phyloP scores from a whole-genome alignment of 2,797 vertebrate genomes.

The Odontamblyopus rebecca region DNA sequence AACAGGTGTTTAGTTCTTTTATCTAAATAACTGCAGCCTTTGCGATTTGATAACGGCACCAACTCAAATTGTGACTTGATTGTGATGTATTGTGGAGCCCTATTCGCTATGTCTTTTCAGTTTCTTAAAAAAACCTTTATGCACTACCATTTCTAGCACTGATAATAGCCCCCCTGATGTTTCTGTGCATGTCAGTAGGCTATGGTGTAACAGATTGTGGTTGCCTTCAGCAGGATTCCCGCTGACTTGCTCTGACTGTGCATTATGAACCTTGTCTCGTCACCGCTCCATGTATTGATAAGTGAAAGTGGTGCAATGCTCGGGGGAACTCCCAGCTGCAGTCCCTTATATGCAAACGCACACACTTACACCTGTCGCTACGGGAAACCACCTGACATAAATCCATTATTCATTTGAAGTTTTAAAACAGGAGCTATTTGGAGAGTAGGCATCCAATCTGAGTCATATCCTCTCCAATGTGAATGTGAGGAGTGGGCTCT shows the following conservation, averaged over 20 bases:
- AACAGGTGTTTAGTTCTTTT: too few species aligned
- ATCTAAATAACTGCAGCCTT: too few species aligned
- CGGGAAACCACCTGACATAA: conserved; percentile 54
- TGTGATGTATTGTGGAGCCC: too few species aligned
- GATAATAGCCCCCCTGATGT: background rate
- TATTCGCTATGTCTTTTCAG: background rate
- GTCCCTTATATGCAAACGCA: conserved; percentile 29
- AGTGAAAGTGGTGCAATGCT: conserved; percentile 44
- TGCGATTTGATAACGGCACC: too few species aligned
- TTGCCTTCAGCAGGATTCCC: conserved; percentile 31
- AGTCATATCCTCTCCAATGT: background rate
- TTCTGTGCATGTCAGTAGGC: background rate
- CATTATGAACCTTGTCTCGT: conserved; percentile 12
- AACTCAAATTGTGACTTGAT: too few species aligned
- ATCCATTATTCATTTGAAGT: conserved; percentile 35
- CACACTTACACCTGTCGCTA: conserved; percentile 40
- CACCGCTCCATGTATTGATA: conserved; percentile 40
- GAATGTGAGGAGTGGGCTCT: conserved; percentile 4
- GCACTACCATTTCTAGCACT: background rate
- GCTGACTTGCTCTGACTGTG: background rate
- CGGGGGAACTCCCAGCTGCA: conserved; percentile 39
- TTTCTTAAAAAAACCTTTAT: background rate
- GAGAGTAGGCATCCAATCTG: conserved; percentile 12
- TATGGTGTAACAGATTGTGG: background rate
- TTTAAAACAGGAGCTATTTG: conserved; percentile 15